Evolutionary conservation across 2,888 invertebrate species (phyloP).

Genomic region (Azorinus chamasolen): DNA sequence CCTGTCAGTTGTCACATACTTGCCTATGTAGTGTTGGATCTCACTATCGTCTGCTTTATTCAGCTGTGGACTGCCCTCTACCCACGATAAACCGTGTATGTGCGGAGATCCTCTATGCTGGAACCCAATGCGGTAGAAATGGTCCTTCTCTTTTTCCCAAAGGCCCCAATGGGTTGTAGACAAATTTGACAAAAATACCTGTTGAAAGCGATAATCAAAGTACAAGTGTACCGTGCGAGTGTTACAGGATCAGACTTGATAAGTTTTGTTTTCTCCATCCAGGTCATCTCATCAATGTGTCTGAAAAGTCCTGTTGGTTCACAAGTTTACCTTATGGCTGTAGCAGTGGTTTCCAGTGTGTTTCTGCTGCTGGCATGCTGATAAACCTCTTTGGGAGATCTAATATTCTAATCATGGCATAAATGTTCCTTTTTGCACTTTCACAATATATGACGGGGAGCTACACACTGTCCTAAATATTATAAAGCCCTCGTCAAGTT

Average conservation of each 20-base stretch:
- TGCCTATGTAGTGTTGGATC: not conserved
- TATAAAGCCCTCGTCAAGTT: constrained; percentile 7
- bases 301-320: not conserved
- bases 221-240: no score
- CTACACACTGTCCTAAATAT: not conserved
- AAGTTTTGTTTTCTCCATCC: constrained; percentile 6
- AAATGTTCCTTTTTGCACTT: not conserved
- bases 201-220: no score
- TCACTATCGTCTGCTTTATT: no score
- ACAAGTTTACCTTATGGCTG: not conserved
- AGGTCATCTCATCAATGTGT: not conserved
- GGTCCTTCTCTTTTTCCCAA: no score
- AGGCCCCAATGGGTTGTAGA: no score
- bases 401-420: no score
- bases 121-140: no score
- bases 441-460: constrained; percentile 1
- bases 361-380: constrained; percentile 1
- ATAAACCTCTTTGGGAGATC: constrained; percentile 1
- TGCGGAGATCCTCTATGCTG: no score
- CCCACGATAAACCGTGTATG: no score
- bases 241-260: no score
- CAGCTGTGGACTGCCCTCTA: no score
- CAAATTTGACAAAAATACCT: no score
- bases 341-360: not conserved
- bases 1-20: not conserved